Conservation (phyloP, 2,888 invertebrate species). For the Apodemia hepburni region DNA sequence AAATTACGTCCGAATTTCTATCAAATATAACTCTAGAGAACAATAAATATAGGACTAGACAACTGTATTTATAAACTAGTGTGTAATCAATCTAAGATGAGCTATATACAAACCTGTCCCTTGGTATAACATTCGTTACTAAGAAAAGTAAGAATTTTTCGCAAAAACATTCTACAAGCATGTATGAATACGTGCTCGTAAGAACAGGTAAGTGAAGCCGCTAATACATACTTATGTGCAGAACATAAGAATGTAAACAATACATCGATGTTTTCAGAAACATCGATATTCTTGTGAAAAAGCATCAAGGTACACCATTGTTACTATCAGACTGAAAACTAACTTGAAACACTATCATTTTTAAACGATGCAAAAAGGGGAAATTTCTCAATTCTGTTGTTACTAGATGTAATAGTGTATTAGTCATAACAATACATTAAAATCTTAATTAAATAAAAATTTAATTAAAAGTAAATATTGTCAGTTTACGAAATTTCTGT, state of each 20-base stretch:
- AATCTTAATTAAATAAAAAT: too few species aligned
- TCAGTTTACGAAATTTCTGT: too few species aligned
- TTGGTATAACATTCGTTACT: constrained; percentile 25
- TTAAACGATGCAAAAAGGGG: too few species aligned
- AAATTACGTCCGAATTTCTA: too few species aligned
- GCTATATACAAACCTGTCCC: constrained; percentile 18
- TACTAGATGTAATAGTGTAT: too few species aligned
- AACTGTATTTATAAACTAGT: neutral
- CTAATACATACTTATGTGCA: constrained; percentile 20
- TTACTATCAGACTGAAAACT: neutral
- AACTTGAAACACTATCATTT: too few species aligned
- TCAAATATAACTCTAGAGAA: too few species aligned
- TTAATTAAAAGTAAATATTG: too few species aligned
- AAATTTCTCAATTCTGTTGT: too few species aligned
- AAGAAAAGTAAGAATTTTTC: constrained; percentile 25
- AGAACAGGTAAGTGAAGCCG: constrained; percentile 23
- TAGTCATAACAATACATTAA: too few species aligned
- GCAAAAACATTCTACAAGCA: constrained; percentile 28
- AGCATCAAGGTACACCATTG: neutral
- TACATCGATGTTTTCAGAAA: neutral
- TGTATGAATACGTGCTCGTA: constrained; percentile 27
- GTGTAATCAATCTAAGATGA: constrained; percentile 6
- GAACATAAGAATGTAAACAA: neutral
- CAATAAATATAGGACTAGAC: neutral
- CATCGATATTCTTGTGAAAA: neutral